Base-by-base conservation (phyloP, 2,113 vertebrate species). In the Gobius niger region DNA sequence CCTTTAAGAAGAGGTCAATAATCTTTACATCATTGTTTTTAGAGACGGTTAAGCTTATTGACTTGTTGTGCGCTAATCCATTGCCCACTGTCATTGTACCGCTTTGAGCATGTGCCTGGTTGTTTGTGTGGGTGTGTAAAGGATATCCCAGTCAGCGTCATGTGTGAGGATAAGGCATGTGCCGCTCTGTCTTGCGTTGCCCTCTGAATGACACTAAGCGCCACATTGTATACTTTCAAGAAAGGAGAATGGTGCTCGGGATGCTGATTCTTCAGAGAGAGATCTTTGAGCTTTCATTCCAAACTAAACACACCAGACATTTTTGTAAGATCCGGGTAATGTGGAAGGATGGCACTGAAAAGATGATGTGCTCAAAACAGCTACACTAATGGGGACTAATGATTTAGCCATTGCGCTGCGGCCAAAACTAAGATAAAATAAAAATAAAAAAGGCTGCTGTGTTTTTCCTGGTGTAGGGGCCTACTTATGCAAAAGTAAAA, bases 1-100 rank as follows among this genome's bases (percentile, higher is more conserved):
- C 80, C 74, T 80, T 82, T 73, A 42, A 19, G 52, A 72, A 19
- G 51, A 59, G 65, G 60, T 76, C 74, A 79, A 74, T 76, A 79
- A 34, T 51, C 78, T 88, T 88, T 87, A 83, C 69, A 63, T 85
- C 87, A 86, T 82, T 73, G 76, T 81, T 82, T 82, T 78, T 50
- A 74, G 76, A 79, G 71, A 80, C 72, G 65, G 71, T 47, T 84
- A 86, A 90, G 63, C 82, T 83, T 54, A 68, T 66, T 80, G 82
- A 88, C 82, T 83, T 83, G 78, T 57, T 77, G 63, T 75, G 68
- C n/a, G 61, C 64, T 86, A 81, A 87, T 83, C 85, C 80, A 53
- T 63, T 67, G 75, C 67, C 86, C 82, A 81, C 75, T 70, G 68
- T 79, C 50, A 73, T 51, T 72, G 75, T 61, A 59, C 76, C 81